A percentile compares a stretch with the other conserved stretches of the same genome.
phyloP scores from a whole-genome alignment of 2,113 vertebrate genomes.

The Mobula birostris region DNA sequence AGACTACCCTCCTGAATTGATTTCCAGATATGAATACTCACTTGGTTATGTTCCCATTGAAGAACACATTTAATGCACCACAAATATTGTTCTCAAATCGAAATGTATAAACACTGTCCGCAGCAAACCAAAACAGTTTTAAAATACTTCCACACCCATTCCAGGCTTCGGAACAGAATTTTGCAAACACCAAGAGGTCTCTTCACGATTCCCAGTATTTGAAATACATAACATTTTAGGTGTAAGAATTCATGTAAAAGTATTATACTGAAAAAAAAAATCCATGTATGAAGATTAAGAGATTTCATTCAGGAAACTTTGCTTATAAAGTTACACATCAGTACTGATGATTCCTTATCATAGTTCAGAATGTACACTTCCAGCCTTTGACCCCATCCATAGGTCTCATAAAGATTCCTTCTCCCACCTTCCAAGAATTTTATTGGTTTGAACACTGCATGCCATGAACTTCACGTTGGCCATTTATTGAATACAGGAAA shows the following conservation, averaged over 20 bases:
- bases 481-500: slow-evolving; percentile 66
- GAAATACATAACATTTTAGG: background rate
- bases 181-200: background rate
- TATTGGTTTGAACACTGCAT: slow-evolving; percentile 73
- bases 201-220: background rate
- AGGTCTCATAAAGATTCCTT: slow-evolving; percentile 94
- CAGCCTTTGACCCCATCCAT: slow-evolving; percentile 59
- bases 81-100: background rate
- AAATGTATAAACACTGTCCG: background rate
- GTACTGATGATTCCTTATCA: background rate
- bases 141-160: background rate
- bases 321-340: background rate
- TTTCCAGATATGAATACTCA: background rate
- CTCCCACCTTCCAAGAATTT: slow-evolving; percentile 90
- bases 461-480: slow-evolving; percentile 88
- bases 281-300: background rate
- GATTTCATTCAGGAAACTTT: background rate
- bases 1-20: background rate
- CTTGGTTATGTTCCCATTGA: background rate
- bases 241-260: background rate
- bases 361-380: slow-evolving; percentile 39
- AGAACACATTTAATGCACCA: background rate
- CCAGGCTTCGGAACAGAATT: background rate
- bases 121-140: background rate
- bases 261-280: background rate